Base-by-base conservation (phyloP, 2,888 invertebrate species). In the Drosophila rellima region DNA sequence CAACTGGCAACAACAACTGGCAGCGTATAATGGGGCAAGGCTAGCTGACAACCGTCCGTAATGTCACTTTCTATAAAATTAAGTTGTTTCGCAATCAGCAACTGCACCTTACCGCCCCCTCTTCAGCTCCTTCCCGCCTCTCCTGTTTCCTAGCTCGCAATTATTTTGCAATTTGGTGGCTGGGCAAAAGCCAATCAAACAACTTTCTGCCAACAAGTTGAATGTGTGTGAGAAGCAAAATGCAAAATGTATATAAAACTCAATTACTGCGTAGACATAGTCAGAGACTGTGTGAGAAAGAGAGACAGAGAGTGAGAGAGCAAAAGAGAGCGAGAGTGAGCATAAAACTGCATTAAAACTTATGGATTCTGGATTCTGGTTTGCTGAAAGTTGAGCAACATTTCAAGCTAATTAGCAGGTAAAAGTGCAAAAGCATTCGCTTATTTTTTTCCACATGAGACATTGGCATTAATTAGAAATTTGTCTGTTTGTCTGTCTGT, bases 91-190 rank as follows among this genome's bases (percentile, higher is more conserved):
- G 74, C 81, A 77, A 81, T 82, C 81, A 78, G 55, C 74, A 57
- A 74, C 74, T 74, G 74, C 79, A 78, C 56, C 78, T 73, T 61
- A 35, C 23, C 29, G 17, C 33, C 15, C 10, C 52, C 7, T 7
- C 18, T 37, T 15, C 13, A 2, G 2, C 18, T 29, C 7, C 20
- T 6, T 8, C 15, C 10, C 1, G 15, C n/a, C 13, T 6, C 3
- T 13, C n/a, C n/a, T 63, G n/a, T 18, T 17, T 4, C 10, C 10
- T 26, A 26, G 61, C 51, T 61, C 63, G 76, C 90, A 88, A 90
- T 88, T 90, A 88, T 88, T 86, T 83, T 83, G 77, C 83, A 90
- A 90, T 88, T 88, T 90, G 74, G 84, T 82, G 66, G 80, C 81
- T 78, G 75, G 76, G 75, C 74, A 77, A 89, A 86, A 87, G 80